Conservation (phyloP, 2,797 vertebrate genomes). For the Neomorphus geoffroyi region DNA sequence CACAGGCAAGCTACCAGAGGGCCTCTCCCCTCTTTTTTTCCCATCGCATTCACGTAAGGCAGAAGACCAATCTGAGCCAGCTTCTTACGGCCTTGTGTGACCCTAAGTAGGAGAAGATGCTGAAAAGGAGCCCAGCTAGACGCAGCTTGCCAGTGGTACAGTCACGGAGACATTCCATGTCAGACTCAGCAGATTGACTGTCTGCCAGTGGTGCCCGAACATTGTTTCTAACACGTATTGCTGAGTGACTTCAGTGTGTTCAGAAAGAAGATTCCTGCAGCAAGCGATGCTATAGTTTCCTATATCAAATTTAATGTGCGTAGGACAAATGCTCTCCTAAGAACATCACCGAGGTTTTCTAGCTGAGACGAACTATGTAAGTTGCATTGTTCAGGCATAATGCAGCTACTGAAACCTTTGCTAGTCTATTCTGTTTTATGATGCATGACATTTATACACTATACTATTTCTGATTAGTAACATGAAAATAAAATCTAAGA, state of each 20-base stretch:
- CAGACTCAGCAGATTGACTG: neutral
- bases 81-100: neutral
- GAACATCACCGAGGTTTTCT: neutral
- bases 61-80: neutral
- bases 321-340: neutral
- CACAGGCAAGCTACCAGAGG: neutral
- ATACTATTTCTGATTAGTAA: neutral
- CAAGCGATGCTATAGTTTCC: neutral
- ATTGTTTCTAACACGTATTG: neutral
- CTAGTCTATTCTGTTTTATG: neutral
- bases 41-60: neutral
- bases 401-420: neutral
- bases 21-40: neutral
- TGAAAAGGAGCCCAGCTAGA: neutral
- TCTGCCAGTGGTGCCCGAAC: constrained; percentile 10
- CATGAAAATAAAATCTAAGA: neutral
- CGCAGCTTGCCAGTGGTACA: constrained; percentile 31
- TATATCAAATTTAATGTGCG: neutral
- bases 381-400: neutral
- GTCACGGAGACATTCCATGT: constrained; percentile 5
- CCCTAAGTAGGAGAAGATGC: neutral
- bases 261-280: neutral
- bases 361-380: neutral
- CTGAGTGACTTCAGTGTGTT: neutral
- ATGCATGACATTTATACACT: neutral